Conservation (phyloP, 2,888 invertebrate species). For the Limnephilus lunatus region DNA sequence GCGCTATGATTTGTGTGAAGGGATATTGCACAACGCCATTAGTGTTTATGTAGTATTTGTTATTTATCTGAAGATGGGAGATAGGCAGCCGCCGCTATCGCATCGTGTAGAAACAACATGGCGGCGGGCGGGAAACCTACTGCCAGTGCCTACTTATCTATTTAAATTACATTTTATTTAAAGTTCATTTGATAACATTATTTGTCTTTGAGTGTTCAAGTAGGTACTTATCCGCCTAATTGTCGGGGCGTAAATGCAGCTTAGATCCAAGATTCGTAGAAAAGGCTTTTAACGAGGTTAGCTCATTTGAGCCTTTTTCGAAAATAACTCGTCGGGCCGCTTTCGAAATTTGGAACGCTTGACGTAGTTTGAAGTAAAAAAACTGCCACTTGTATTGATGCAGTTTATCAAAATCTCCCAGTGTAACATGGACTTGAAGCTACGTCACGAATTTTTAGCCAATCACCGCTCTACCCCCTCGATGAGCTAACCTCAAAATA, state of each 20-base stretch:
- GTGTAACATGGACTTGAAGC: no score
- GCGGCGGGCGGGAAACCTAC: not conserved
- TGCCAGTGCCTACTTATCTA: not conserved
- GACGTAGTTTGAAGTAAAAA: no score
- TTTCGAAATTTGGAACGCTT: no score
- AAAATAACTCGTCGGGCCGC: no score
- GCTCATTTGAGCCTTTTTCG: no score
- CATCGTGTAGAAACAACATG: not conserved
- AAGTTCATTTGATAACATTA: not conserved
- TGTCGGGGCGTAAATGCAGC: not conserved
- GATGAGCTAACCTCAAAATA: no score
- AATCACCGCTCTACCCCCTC: no score
- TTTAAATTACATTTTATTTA: not conserved
- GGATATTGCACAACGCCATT: not conserved
- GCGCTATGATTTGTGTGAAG: conserved; percentile 2
- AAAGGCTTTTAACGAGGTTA: no score
- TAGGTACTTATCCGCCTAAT: not conserved
- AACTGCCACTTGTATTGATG: no score
- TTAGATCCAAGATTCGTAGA: no score
- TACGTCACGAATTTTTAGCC: no score
- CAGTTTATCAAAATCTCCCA: no score
- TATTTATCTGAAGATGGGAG: not conserved
- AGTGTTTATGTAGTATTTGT: not conserved
- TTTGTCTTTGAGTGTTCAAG: not conserved
- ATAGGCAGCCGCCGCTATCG: not conserved